These are phyloP conservation scores for Erethizon dorsatum DNA, from an alignment of 2,797 vertebrate species.

Conservation along the genomic window DNA sequence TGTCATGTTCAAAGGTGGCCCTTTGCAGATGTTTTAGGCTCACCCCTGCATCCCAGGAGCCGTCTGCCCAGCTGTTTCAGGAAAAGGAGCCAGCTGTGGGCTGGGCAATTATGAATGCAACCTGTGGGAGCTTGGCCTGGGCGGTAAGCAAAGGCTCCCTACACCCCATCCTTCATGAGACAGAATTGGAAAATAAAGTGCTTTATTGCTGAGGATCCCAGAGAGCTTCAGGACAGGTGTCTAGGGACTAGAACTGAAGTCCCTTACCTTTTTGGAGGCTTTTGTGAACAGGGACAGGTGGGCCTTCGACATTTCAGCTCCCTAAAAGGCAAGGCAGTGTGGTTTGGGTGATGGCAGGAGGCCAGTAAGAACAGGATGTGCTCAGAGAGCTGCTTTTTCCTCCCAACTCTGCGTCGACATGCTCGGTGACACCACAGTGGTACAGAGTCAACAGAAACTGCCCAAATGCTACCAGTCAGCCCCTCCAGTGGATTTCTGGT, in stretches of 20 bases:
- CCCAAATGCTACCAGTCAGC: background rate
- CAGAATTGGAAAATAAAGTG: constrained; percentile 87
- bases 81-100: background rate
- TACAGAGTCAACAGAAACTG: background rate
- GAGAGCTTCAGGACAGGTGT: constrained; percentile 3
- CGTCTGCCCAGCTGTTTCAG: background rate
- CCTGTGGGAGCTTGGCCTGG: background rate
- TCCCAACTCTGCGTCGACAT: background rate
- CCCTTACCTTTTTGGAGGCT: background rate
- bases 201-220: constrained; percentile 86
- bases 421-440: background rate
- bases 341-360: background rate
- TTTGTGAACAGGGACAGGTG: background rate
- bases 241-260: background rate
- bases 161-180: background rate
- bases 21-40: background rate
- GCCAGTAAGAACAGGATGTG: background rate
- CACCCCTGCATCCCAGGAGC: background rate
- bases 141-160: background rate
- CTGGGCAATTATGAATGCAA: background rate
- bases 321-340: background rate
- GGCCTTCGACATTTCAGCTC: constrained; percentile 1
- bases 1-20: too few relatives aligned
- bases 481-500: background rate
- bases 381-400: background rate